These are phyloP conservation scores for Macroramphosus scolopax DNA, from an alignment of 2,797 vertebrate species.

Conservation along the genomic window DNA sequence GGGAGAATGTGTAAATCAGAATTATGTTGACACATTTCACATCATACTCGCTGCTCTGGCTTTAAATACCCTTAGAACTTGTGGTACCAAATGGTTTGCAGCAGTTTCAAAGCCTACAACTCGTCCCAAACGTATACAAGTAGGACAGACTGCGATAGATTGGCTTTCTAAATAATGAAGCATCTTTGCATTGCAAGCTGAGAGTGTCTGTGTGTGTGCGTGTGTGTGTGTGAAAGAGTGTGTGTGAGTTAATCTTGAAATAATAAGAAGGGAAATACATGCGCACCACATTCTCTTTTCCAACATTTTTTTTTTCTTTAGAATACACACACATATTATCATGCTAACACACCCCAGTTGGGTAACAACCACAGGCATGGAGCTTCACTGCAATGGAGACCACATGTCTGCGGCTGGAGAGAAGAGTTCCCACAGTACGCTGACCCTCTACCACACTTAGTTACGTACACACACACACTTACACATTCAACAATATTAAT, in stretches of 20 bases:
- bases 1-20: too few species aligned
- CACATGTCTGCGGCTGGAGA: constrained; percentile 66
- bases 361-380: constrained; percentile 64
- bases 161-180: too few species aligned
- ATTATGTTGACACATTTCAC: neutral
- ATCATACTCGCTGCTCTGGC: neutral
- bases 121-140: too few species aligned
- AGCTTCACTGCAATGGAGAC: constrained; percentile 65
- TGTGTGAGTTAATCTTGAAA: constrained; percentile 15
- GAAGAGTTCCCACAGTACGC: constrained; percentile 58
- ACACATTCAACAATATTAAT: too few species aligned
- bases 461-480: constrained; percentile 3
- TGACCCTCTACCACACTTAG: constrained; percentile 50
- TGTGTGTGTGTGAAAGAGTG: too few species aligned
- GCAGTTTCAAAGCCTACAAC: too few species aligned
- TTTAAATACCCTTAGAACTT: too few species aligned
- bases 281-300: constrained; percentile 25
- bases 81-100: constrained; percentile 8
- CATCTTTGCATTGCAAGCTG: too few species aligned
- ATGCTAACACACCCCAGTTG: constrained; percentile 32
- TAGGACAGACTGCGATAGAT: too few species aligned
- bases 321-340: constrained; percentile 4
- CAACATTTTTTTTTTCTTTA: constrained; percentile 13
- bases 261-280: constrained; percentile 34
- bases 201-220: too few species aligned